phyloP scores from a whole-genome alignment of 2,888 invertebrate species.

The Leptopilina drosophilae region DNA sequence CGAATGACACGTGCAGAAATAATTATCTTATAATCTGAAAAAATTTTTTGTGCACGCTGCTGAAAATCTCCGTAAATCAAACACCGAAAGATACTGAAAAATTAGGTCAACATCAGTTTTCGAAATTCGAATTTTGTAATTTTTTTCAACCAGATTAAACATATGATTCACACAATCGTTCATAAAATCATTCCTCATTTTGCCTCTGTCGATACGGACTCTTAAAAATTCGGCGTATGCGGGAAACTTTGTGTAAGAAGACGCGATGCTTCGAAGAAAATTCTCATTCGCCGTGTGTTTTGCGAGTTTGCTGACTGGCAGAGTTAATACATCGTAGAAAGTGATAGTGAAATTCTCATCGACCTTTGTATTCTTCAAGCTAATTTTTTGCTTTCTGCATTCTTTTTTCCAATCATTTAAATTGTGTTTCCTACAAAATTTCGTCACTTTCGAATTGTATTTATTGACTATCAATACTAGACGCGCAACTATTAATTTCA shows the following conservation, averaged over 20 bases:
- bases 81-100: too few relatives aligned
- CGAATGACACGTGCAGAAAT: too few relatives aligned
- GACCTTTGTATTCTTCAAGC: background rate
- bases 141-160: too few relatives aligned
- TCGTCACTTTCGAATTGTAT: background rate
- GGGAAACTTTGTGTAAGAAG: background rate
- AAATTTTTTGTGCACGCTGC: too few relatives aligned
- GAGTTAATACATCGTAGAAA: conserved; percentile 1
- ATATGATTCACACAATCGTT: background rate
- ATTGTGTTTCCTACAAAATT: too few relatives aligned
- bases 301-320: background rate
- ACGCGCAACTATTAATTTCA: too few relatives aligned
- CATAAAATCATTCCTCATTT: background rate
- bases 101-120: too few relatives aligned
- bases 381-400: background rate
- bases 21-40: too few relatives aligned
- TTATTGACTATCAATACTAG: background rate
- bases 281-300: background rate
- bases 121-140: too few relatives aligned
- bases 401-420: background rate
- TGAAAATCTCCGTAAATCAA: too few relatives aligned
- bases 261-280: background rate
- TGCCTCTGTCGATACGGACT: background rate
- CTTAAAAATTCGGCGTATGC: background rate
- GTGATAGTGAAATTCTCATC: background rate